Base-by-base conservation (phyloP, 2,797 vertebrate species). In the Bovichtus variegatus region DNA sequence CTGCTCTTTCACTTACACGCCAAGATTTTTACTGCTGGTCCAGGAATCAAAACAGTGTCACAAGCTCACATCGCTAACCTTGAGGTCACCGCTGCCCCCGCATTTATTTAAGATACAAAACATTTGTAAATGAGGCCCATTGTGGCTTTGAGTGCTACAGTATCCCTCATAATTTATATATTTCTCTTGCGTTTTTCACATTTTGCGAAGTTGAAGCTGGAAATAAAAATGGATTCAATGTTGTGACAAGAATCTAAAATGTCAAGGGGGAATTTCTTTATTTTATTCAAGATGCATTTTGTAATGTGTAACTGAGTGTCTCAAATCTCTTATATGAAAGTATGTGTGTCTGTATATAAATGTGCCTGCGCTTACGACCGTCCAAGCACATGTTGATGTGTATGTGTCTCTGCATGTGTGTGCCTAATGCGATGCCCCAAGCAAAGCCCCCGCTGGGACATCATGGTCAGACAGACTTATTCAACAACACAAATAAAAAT, bases 401-500 rank as follows among this genome's bases (percentile, higher is more conserved):
- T 78, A 51, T 86, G 65, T 81, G 76, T 75, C 72, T 84, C 81
- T 88, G 86, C 74, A 80, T 74, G 80, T 70, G 84, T 88, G 90
- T 83, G 86, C 46, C 78, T 83, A 89, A 91, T 85, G 80, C 87
- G 58, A 87, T 49, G 87, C 82, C 80, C 78, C 59, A 78, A 81
- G 77, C 68, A 41, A 78, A 83, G 76, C 80, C 91, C 93, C 96
- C 95, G 86, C 75, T 80, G 95, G 96, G 97, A 95, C 95, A 90
- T 84, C 93, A 94, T 92, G 91, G 91, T 91, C 94, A 97, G 95
- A 96, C 95, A 96, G 96, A 97, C 96, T 96, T 96, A 96, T 96
- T 97, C 96, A 97, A 97, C 96, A 95, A 96, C 96, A 97, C 96
- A 98, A 98, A 99, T 98, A 97, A 98, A 99, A 99, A 99, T 99